These are phyloP conservation scores for Ostrea denselamellosa DNA, from an alignment of 1,140 invertebrate genomes.

Conservation along the genomic window DNA sequence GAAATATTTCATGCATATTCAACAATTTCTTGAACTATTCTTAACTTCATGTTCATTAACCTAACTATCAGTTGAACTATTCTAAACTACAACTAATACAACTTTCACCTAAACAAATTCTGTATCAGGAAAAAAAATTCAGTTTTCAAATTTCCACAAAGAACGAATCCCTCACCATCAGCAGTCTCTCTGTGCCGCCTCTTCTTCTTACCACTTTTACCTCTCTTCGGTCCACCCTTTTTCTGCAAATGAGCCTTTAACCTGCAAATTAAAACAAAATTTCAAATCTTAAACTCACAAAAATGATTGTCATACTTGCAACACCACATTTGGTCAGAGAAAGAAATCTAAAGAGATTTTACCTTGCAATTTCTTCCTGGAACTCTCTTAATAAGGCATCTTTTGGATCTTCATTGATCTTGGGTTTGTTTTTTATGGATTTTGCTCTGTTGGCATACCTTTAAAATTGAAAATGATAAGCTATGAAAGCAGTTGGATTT, in stretches of 20 bases:
- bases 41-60: too few relatives aligned
- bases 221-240: slow-evolving; percentile 76
- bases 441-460: slow-evolving; percentile 96
- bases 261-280: slow-evolving; percentile 60
- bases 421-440: slow-evolving; percentile 97
- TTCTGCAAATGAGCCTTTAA: slow-evolving; percentile 78
- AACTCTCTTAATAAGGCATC: slow-evolving; percentile 91
- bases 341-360: too few relatives aligned
- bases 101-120: too few relatives aligned
- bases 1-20: too few relatives aligned
- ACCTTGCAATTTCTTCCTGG: slow-evolving; percentile 89
- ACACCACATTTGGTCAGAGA: background rate
- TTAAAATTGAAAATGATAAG: slow-evolving; percentile 4
- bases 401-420: slow-evolving; percentile 97
- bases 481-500: too few relatives aligned
- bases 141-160: too few relatives aligned
- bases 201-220: slow-evolving; percentile 72
- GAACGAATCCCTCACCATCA: slow-evolving; percentile 65
- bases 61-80: too few relatives aligned
- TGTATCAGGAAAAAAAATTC: too few relatives aligned
- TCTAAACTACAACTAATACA: too few relatives aligned
- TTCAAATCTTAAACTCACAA: background rate
- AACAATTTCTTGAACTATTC: too few relatives aligned
- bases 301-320: background rate
- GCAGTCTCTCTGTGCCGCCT: slow-evolving; percentile 67